Conservation (phyloP, 2,113 vertebrate genomes). For the Lycaon pictus region DNA sequence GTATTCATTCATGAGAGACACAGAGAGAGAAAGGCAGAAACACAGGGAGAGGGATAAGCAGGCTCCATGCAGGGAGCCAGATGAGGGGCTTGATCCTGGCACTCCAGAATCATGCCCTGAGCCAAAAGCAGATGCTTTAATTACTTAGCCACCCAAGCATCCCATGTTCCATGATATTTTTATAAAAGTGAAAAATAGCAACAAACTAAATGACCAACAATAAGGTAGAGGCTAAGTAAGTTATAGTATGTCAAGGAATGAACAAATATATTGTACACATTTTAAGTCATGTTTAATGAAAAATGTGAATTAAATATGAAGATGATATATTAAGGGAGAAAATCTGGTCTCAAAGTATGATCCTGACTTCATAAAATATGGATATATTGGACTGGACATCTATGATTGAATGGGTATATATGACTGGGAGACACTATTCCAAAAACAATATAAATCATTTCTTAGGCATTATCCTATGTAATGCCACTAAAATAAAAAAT, state of each 20-base stretch:
- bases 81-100: too few species aligned
- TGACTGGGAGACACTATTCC: neutral
- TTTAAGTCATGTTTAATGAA: neutral
- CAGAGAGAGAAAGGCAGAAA: too few species aligned
- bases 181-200: neutral
- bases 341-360: neutral
- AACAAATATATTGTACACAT: neutral
- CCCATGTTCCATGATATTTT: neutral
- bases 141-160: too few species aligned
- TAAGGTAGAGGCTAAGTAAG: neutral
- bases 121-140: too few species aligned
- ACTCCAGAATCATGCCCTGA: too few species aligned
- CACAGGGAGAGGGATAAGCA: too few species aligned
- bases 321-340: neutral
- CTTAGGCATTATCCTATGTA: neutral
- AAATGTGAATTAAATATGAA: neutral
- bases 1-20: too few species aligned
- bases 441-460: neutral
- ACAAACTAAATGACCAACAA: neutral
- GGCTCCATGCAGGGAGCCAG: too few species aligned
- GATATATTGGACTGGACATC: neutral
- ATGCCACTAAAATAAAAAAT: neutral
- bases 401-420: neutral
- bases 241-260: neutral
- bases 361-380: constrained; percentile 19